Base-by-base conservation (phyloP, 2,113 vertebrate genomes). In the Neodon shergylaensis region DNA sequence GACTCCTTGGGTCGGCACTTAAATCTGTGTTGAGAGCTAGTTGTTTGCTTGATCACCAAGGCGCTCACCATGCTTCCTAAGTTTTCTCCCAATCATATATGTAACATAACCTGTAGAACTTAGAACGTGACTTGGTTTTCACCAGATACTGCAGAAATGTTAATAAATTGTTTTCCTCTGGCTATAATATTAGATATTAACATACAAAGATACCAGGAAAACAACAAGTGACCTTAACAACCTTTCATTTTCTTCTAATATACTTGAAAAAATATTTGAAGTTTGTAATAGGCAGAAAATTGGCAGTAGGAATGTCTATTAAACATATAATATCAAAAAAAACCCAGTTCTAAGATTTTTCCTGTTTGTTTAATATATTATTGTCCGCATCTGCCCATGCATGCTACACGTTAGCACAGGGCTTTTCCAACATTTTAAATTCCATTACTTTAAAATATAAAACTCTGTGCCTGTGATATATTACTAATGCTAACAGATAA, bases 401-500 rank as follows among this genome's bases (percentile, higher is more conserved):
- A 77, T 65, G 21, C 63, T 97, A 19, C 68, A 66, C 87, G 82
- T 88, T 96, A 97, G 95, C 73, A 76, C 54, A 94, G 7, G 19
- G 72, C 39, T 95, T 95, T 88, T 49, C 78, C 94, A 95, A 92
- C 88, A 94, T 79, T 98, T 95, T 96, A 84, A 98, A 98, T 98
- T 90, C 73, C 72, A 94, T 97, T 98, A 94, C 95, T 98, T 91
- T 97, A 98, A 98, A 97, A 77, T 93, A 98, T 91, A 98, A 95
- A 97, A 84, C 72, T 90, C 88, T 91, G 84, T 92, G 97, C 92
- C 91, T 98, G 89, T 97, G 96, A 97, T 97, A 85, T 97, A 97
- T 97, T 97, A 97, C 95, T 97, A 97, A 96, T 85, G 92, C 82
- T 98, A 98, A 98, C 94, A 97, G 97, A 96, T 98, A 98, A 98